These are phyloP conservation scores for Hydriomena furcata DNA, from an alignment of 2,888 invertebrate genomes.

Conservation along the genomic window DNA sequence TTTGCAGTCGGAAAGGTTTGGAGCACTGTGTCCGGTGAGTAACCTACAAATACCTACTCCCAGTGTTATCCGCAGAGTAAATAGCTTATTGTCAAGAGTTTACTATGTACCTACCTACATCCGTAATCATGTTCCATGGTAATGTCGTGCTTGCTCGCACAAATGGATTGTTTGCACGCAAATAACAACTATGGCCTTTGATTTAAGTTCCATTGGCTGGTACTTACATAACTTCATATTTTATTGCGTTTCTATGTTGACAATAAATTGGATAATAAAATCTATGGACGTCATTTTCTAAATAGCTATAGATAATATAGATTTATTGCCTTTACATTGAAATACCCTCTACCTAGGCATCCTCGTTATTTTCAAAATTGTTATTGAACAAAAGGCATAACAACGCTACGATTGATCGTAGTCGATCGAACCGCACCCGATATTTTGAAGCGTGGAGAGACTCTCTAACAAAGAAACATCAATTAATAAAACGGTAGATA, in stretches of 20 bases:
- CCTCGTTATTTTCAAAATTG: too few species aligned
- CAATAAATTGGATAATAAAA: too few species aligned
- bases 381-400: too few species aligned
- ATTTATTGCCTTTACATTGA: too few species aligned
- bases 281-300: too few species aligned
- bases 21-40: conserved; percentile 73
- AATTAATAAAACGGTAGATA: too few species aligned
- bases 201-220: conserved; percentile 3
- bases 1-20: conserved; percentile 62
- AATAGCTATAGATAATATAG: too few species aligned
- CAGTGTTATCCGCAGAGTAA: conserved; percentile 31
- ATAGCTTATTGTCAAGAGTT: conserved; percentile 38
- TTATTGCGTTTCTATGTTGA: not conserved
- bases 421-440: too few species aligned
- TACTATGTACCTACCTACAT: conserved; percentile 23
- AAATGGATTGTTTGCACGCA: conserved; percentile 30
- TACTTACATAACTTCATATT: not conserved
- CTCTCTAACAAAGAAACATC: too few species aligned
- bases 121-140: conserved; percentile 21
- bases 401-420: too few species aligned
- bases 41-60: conserved; percentile 15
- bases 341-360: too few species aligned
- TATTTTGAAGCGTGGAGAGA: too few species aligned
- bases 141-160: conserved; percentile 22
- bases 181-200: conserved; percentile 28